Base-by-base conservation (phyloP, 2,797 vertebrate species). In the Silurus lanzhouensis region DNA sequence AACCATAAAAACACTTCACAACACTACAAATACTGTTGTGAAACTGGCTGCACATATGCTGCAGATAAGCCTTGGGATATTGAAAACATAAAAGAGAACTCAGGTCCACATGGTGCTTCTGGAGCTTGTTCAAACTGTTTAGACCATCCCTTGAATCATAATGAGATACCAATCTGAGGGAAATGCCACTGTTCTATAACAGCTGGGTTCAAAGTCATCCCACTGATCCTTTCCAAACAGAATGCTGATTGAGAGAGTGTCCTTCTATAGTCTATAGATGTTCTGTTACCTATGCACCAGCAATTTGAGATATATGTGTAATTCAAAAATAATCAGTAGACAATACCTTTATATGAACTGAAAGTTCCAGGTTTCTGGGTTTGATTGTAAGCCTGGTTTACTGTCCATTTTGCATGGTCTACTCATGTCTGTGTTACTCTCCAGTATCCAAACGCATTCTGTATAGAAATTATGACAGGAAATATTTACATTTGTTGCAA, bases 191-290 rank as follows among this genome's bases (percentile, higher is more conserved):
- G 75, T 77, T 77, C 75, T 60, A 38, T 70, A 75, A 52, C 83
- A 76, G 64, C 44, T 48, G 81, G 72, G 82, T 72, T 68, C 84
- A 88, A 83, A 88, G 81, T 90, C 83, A 85, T 83, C 83, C 75
- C 61, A 57, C 48, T 58, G 70, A 38, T 66, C 66, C 83, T 70
- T 52, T 85, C 84, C 86, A 87, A 89, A 80, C 81, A 75, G 81
- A 81, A 82, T 84, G 86, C n/a, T 66, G 57, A 71, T 84, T 71
- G 81, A 82, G 63, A 87, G 61, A 3, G 31, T 86, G 85, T 78
- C 85, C 82, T 82, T 87, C 87, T 83, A 85, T n/a, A 72, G 52
- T 58, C 64, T 68, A 74, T 66, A 85, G 81, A 68, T 44, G 12
- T 55, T 5, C 61, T 25, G 52, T 70, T 31, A 66, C 83, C 71